A percentile compares a stretch with the other conserved stretches of the same genome.
phyloP scores from a whole-genome alignment of 1,140 invertebrate species.

The Caenorhabditis remanei region DNA sequence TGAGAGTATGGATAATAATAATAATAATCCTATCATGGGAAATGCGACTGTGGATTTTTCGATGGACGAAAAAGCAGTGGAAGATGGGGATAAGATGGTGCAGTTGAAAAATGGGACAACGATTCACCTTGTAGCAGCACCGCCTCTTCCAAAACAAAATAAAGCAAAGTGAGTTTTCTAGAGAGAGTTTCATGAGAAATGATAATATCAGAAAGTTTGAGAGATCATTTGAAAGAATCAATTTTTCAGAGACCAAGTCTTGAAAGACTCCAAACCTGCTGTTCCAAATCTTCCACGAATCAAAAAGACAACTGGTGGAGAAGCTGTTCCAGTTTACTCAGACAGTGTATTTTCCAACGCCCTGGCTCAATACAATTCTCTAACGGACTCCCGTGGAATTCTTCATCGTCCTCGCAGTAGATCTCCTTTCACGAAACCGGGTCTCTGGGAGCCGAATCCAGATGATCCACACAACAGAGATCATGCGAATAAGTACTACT shows the following conservation, averaged over 20 bases:
- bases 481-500: conserved; percentile 67
- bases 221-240: not conserved
- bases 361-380: conserved; percentile 51
- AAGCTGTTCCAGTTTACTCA: conserved; percentile 47
- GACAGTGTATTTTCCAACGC: conserved; percentile 58
- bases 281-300: not conserved
- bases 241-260: conserved; percentile 21
- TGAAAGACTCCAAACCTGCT: not conserved
- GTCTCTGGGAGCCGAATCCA: conserved; percentile 68
- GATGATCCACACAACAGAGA: conserved; percentile 67
- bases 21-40: not conserved
- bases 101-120: conserved; percentile 3
- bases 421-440: conserved; percentile 68
- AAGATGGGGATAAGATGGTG: not conserved
- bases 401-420: conserved; percentile 63
- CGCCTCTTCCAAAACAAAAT: not conserved
- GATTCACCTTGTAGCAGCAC: conserved; percentile 11
- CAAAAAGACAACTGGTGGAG: conserved; percentile 47
- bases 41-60: not conserved
- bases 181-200: too few species aligned
- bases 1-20: not conserved
- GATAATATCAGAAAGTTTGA: not conserved
- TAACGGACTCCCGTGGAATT: conserved; percentile 62
- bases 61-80: not conserved
- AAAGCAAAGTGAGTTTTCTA: not conserved